A percentile compares a stretch with the other conserved stretches of the same genome.
phyloP scores from a whole-genome alignment of 2,113 vertebrate species.

The Tragelaphus buxtoni region DNA sequence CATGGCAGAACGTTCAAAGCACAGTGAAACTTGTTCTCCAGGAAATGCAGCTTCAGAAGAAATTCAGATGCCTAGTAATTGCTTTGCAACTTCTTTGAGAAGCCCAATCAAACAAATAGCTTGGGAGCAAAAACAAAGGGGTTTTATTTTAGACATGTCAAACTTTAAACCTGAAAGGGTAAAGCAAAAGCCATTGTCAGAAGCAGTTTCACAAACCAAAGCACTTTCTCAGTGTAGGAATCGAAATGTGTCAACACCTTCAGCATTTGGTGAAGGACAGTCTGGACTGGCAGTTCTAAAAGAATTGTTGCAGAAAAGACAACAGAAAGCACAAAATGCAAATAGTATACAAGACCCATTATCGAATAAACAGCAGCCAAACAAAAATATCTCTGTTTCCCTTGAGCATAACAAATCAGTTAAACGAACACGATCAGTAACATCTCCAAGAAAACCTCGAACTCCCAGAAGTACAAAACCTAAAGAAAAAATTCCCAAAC shows the following conservation, averaged over 20 bases:
- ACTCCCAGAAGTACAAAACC: conserved; percentile 80
- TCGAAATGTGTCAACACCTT: conserved; percentile 78
- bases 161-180: conserved; percentile 79
- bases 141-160: conserved; percentile 81
- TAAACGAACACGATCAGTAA: conserved; percentile 80
- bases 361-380: conserved; percentile 73
- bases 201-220: conserved; percentile 80
- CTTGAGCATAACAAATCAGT: conserved; percentile 79
- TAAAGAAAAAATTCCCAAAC: conserved; percentile 85
- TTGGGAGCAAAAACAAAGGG: conserved; percentile 83
- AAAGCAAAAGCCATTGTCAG: conserved; percentile 77
- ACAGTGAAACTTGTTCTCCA: conserved; percentile 76
- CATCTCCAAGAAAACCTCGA: conserved; percentile 85
- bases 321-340: conserved; percentile 85
- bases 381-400: conserved; percentile 70
- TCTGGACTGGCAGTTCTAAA: conserved; percentile 93
- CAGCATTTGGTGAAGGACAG: conserved; percentile 83
- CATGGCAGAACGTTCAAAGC: conserved; percentile 77
- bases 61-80: conserved; percentile 78
- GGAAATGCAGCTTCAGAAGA: conserved; percentile 77
- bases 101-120: conserved; percentile 82
- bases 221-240: conserved; percentile 79
- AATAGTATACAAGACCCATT: conserved; percentile 66
- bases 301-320: conserved; percentile 93
- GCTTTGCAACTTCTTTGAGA: conserved; percentile 81